phyloP scores from a whole-genome alignment of 35 echinoderm and acorn worm genomes.

The Lytechinus variegatus region DNA sequence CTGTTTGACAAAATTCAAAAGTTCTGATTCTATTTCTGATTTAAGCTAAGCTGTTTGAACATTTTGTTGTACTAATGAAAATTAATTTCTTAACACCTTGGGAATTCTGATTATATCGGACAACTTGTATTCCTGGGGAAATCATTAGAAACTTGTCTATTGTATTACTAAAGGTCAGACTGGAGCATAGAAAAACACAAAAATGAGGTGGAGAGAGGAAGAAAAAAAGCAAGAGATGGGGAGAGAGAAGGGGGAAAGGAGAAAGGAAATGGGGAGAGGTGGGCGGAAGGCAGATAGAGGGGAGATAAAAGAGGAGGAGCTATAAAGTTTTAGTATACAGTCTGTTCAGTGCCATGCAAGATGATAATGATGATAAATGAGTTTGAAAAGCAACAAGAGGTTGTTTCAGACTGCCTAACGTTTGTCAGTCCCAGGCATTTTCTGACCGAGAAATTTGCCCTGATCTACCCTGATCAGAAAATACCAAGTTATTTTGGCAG shows the following conservation, averaged over 20 bases:
- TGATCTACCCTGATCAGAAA: too few species aligned
- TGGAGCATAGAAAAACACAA: background rate
- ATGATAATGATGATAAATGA: background rate
- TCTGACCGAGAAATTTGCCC: too few species aligned
- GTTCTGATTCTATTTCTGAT: background rate
- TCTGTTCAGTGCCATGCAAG: background rate
- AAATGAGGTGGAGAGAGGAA: background rate
- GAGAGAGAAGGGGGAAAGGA: background rate
- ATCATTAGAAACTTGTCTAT: background rate
- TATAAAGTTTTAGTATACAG: conserved; percentile 1
- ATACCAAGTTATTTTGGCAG: too few species aligned
- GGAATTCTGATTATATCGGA: background rate
- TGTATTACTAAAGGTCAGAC: background rate
- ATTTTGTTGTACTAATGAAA: background rate
- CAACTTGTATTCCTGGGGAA: background rate
- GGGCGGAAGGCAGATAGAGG: background rate
- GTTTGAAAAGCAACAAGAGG: background rate
- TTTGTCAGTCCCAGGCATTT: too few species aligned
- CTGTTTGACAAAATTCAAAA: too few species aligned
- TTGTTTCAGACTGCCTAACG: too few species aligned
- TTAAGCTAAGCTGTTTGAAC: background rate
- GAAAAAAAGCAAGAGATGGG: background rate
- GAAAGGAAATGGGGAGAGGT: background rate
- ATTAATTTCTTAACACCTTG: background rate
- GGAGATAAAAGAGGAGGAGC: background rate